Evolutionary conservation across 2,113 vertebrate species (phyloP).

Genomic region (Tricholaema leucomelas): DNA sequence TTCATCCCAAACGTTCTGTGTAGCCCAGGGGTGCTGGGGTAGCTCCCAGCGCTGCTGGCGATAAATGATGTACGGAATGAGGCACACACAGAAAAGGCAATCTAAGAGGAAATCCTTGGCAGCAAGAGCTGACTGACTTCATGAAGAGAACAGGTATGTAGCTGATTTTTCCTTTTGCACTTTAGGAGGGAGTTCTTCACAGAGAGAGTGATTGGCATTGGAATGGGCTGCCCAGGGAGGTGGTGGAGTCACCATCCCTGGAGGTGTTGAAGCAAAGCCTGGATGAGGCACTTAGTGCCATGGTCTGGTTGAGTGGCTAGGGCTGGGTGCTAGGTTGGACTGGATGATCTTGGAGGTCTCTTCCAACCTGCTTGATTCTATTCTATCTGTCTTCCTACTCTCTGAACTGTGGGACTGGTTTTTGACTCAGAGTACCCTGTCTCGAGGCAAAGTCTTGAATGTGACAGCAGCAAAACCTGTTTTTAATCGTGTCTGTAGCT

Average conservation of each 20-base stretch:
- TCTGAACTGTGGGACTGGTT: not conserved
- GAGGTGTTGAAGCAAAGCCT: no score
- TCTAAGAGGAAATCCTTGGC: not conserved
- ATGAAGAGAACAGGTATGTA: slow-evolving; percentile 24
- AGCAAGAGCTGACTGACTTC: not conserved
- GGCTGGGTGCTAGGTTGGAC: no score
- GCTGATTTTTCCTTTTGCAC: not conserved
- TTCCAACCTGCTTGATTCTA: no score
- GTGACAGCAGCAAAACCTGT: not conserved
- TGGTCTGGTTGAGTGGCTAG: no score
- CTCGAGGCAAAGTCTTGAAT: not conserved
- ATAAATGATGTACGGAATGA: not conserved
- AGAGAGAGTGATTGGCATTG: no score
- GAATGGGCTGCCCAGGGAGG: no score
- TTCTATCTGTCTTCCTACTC: not conserved
- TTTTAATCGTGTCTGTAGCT: not conserved
- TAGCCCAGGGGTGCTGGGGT: slow-evolving; percentile 7
- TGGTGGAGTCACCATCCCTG: no score
- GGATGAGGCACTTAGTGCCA: no score
- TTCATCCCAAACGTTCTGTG: not conserved
- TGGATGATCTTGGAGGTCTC: no score
- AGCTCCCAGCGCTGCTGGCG: not conserved
- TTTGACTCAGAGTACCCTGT: not conserved
- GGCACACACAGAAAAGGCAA: not conserved
- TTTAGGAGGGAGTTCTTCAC: no score